Base-by-base conservation (phyloP, 2,888 invertebrate species). In the Rhingia rostrata region DNA sequence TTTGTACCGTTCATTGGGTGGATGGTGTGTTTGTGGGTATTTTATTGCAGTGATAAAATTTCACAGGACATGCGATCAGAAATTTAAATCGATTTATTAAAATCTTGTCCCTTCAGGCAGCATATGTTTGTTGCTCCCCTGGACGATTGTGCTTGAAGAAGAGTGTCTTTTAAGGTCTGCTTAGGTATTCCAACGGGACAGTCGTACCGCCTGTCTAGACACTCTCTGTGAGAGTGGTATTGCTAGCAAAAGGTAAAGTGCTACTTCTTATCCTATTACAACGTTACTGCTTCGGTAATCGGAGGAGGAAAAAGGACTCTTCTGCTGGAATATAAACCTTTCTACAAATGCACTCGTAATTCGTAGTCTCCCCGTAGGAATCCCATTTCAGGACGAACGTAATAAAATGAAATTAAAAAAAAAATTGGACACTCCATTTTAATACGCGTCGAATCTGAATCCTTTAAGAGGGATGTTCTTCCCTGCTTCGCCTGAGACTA, bases 31-130 rank as follows among this genome's bases (percentile, higher is more conserved):
- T 75, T 75, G 70, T 74, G 70, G 49, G 51, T 72, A 58, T 64
- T 63, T 58, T 75, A 80, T 75, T 74, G 70, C 30, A 33, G 66
- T 69, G 70, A 84, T 84, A 84, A 80, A 84, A 80, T 80, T 80
- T 60, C 84, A 80, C 79, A 84, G 84, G 84, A 89, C 88, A 88
- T 90, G 89, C 89, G 89, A 89, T 89, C 89, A 88, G 88, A 89
- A 89, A 89, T 89, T 88, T 89, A 88, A 89, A 89, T 89, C 90
- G 90, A 89, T 89, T 90, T 89, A 90, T 90, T 89, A 89, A 89
- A 89, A 90, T 83, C 61, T 67, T 64, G 43, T 80, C 58, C 60
- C 61, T 58, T 53, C 22, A n/a, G 66, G 84, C 70, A 84, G 47
- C 84, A 84, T 75, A 70, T 84, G 84, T 51, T 78, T 73, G 58